Evolutionary conservation across 2,113 vertebrate species (phyloP).

Genomic region (Eleginops maclovinus): DNA sequence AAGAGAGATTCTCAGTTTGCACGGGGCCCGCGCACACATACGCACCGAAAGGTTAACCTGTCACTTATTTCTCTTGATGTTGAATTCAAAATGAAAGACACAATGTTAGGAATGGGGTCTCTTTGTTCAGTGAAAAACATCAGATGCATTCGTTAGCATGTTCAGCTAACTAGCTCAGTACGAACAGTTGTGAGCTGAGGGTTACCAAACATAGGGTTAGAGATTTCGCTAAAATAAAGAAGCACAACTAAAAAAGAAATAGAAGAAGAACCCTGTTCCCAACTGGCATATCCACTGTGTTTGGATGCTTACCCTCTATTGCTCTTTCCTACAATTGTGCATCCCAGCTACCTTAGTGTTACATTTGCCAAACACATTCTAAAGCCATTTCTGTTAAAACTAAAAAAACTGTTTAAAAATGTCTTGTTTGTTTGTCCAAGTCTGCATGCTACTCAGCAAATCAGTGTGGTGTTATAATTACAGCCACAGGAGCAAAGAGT

Average conservation of each 20-base stretch:
- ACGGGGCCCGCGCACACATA: neutral
- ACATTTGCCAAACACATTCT: neutral
- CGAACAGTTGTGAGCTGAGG: neutral
- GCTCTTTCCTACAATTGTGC: neutral
- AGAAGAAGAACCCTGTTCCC: neutral
- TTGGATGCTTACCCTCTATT: neutral
- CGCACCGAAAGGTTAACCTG: neutral
- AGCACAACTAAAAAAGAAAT: too few relatives aligned
- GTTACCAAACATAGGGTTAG: neutral
- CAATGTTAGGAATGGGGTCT: neutral
- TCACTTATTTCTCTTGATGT: neutral
- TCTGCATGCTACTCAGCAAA: too few relatives aligned
- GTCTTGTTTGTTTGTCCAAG: neutral
- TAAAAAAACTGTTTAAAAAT: neutral
- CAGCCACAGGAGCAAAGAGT: too few relatives aligned
- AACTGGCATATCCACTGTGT: neutral
- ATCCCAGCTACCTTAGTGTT: too few relatives aligned
- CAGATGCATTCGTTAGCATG: neutral
- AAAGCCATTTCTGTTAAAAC: neutral
- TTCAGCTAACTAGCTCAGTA: neutral
- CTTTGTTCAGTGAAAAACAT: neutral
- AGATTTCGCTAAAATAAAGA: too few relatives aligned
- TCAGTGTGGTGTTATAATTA: neutral
- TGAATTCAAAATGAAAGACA: neutral
- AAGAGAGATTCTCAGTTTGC: neutral